These are phyloP conservation scores for Brachionus sp. DNA, from an alignment of 1,140 invertebrate genomes.

Conservation along the genomic window DNA sequence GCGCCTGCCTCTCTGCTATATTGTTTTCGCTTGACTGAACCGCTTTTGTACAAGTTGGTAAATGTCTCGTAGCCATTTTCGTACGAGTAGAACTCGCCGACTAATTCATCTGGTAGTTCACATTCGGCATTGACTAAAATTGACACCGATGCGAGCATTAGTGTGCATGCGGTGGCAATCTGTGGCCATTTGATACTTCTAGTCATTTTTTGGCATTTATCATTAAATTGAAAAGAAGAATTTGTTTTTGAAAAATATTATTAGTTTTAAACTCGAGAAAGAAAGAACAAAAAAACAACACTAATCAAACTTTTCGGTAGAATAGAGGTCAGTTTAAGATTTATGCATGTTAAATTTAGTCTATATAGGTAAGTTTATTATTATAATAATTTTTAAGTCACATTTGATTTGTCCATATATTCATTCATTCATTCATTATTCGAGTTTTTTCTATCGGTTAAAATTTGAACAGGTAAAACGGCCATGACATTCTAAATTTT, in stretches of 20 bases:
- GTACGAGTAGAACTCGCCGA: conserved; percentile 45
- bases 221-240: neutral
- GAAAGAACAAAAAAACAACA: neutral
- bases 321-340: neutral
- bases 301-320: neutral
- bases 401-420: neutral
- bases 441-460: neutral
- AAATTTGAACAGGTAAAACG: neutral
- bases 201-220: neutral
- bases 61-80: conserved; percentile 42
- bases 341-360: neutral
- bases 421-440: neutral
- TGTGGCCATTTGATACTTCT: neutral
- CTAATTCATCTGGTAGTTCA: conserved; percentile 34
- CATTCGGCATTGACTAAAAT: neutral
- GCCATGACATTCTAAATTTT: neutral
- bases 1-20: conserved; percentile 43
- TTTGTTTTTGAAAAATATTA: neutral
- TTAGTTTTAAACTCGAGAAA: neutral
- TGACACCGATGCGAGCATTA: neutral
- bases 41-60: conserved; percentile 13
- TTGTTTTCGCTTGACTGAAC: neutral
- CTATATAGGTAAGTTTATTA: conserved; percentile 1
- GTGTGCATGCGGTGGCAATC: neutral
- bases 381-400: neutral